Evolutionary conservation across 2,113 vertebrate species (phyloP).

Genomic region (Lepisosteus oculatus): DNA sequence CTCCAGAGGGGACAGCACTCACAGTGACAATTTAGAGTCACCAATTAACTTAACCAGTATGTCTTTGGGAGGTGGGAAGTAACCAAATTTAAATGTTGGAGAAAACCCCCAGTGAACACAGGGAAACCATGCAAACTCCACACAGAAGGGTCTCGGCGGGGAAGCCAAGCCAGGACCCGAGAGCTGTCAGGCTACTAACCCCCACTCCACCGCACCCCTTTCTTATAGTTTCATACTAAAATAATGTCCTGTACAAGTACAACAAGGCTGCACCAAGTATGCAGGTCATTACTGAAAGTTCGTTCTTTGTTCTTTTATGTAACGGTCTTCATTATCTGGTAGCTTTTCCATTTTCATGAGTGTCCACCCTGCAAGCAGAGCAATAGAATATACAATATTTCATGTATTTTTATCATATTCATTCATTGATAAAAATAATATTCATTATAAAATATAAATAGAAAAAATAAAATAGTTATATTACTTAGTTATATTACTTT

Average conservation of each 20-base stretch:
- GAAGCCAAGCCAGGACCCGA: too few species aligned
- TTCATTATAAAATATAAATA: too few species aligned
- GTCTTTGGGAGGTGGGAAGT: too few species aligned
- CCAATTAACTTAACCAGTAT: too few species aligned
- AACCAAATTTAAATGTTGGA: too few species aligned
- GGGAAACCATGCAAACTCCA: too few species aligned
- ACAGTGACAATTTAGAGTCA: too few species aligned
- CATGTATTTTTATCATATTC: background rate
- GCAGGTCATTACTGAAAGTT: slow-evolving; percentile 1
- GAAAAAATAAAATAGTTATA: background rate
- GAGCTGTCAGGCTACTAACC: too few species aligned
- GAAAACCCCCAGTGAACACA: too few species aligned
- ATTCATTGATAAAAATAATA: background rate
- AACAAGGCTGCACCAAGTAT: slow-evolving; percentile 9
- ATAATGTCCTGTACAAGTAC: slow-evolving; percentile 14
- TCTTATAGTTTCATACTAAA: slow-evolving; percentile 9
- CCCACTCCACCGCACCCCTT: too few species aligned
- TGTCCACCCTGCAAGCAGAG: slow-evolving; percentile 76
- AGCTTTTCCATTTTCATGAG: slow-evolving; percentile 88
- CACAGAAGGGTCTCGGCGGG: too few species aligned
- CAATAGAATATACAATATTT: background rate
- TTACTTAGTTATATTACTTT: background rate
- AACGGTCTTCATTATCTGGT: slow-evolving; percentile 74
- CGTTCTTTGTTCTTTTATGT: background rate
- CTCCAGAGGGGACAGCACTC: too few species aligned